Conservation (phyloP, 2,113 vertebrate species). For the Pampusana beccarii region DNA sequence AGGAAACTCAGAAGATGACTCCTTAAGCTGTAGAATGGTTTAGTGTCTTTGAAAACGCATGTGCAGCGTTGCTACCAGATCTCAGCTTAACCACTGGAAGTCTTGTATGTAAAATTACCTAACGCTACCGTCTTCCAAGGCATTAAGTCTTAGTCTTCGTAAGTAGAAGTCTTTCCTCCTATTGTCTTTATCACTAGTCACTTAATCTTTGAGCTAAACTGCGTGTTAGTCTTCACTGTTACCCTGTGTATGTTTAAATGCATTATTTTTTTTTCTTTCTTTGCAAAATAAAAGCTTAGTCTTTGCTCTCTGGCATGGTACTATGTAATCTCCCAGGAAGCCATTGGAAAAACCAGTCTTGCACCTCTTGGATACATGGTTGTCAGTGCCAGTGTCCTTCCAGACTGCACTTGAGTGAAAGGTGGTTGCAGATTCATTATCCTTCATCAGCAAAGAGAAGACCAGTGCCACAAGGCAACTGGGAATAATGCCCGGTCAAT, state of each 20-base stretch:
- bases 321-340: background rate
- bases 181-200: background rate
- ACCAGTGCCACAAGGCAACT: background rate
- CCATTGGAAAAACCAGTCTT: background rate
- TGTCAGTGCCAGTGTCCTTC: background rate
- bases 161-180: background rate
- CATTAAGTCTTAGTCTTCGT: background rate
- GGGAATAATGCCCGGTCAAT: background rate
- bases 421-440: background rate
- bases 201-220: background rate
- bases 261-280: background rate
- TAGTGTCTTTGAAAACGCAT: background rate
- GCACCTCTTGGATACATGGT: background rate
- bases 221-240: background rate
- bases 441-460: background rate
- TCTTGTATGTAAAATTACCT: background rate
- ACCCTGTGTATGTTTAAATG: background rate
- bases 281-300: background rate
- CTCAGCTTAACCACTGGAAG: background rate
- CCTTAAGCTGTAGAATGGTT: background rate
- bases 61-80: background rate
- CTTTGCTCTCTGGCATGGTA: background rate
- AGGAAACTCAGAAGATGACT: background rate
- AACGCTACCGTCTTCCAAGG: background rate
- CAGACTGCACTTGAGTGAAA: background rate